Evolutionary conservation across 2,113 vertebrate species (phyloP).

Genomic region (Crotalus horridus): DNA sequence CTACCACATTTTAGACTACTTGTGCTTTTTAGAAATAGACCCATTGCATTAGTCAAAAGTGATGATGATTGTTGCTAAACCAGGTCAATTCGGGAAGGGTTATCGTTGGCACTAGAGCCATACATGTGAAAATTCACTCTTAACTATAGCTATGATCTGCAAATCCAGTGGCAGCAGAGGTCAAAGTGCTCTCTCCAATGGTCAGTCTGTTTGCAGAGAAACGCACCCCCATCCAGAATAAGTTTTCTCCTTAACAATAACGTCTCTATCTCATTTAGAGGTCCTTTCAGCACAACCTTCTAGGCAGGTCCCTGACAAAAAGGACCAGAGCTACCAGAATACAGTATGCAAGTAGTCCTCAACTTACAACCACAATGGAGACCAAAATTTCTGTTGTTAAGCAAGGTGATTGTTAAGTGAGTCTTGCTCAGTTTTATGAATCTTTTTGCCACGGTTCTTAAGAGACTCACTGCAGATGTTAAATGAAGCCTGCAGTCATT

Average conservation of each 20-base stretch:
- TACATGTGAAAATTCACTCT: neutral
- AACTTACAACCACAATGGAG: fast-evolving
- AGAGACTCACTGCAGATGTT: neutral
- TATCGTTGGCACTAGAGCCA: neutral
- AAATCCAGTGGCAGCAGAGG: neutral
- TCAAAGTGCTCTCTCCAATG: neutral
- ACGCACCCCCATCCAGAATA: neutral
- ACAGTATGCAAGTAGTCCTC: neutral
- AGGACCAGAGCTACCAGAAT: neutral
- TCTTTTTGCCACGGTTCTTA: neutral
- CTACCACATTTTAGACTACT: neutral
- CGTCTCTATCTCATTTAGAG: neutral
- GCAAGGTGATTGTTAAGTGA: neutral
- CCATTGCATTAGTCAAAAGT: neutral
- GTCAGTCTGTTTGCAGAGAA: neutral
- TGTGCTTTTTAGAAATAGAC: neutral
- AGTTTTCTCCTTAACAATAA: neutral
- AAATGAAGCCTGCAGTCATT: neutral
- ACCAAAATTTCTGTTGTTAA: neutral
- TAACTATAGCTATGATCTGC: neutral
- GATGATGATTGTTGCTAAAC: neutral
- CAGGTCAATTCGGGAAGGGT: neutral
- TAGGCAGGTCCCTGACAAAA: neutral
- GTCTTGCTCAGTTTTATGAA: neutral
- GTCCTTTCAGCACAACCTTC: neutral